Conservation (phyloP, 2,888 invertebrate genomes). For the Lithophane ornitopus region DNA sequence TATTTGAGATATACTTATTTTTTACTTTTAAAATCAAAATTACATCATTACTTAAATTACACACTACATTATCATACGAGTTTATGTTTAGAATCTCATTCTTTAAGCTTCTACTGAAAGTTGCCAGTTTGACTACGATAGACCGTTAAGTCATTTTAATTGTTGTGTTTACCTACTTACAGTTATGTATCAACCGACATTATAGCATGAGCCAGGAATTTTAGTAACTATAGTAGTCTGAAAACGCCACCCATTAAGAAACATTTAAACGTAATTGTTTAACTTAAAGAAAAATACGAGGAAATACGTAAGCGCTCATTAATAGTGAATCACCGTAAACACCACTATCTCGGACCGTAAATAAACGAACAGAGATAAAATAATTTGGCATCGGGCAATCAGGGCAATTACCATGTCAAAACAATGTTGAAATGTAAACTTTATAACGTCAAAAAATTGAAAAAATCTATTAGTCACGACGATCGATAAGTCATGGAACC, state of each 20-base stretch:
- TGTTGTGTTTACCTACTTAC: constrained; percentile 37
- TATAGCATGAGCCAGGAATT: constrained; percentile 42
- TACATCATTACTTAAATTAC: no score
- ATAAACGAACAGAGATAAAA: constrained; percentile 46
- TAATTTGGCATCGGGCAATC: constrained; percentile 44
- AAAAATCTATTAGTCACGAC: constrained; percentile 63
- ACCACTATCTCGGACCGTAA: constrained; percentile 14
- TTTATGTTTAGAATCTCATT: not conserved
- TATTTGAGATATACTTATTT: no score
- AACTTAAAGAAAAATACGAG: constrained; percentile 28
- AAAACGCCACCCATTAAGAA: constrained; percentile 44
- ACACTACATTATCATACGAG: no score
- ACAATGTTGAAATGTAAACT: constrained; percentile 45
- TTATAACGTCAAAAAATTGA: constrained; percentile 44
- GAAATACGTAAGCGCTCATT: constrained; percentile 26
- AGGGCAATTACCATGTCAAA: constrained; percentile 53
- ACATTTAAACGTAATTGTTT: constrained; percentile 53
- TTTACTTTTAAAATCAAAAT: no score
- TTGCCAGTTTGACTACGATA: constrained; percentile 1
- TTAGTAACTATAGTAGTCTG: constrained; percentile 48
- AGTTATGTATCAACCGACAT: constrained; percentile 43
- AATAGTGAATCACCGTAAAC: constrained; percentile 36
- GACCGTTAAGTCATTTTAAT: constrained; percentile 42
- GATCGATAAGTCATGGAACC: constrained; percentile 52
- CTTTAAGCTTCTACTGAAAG: constrained; percentile 14